These are phyloP conservation scores for Papilio machaon DNA, from an alignment of 1,140 invertebrate genomes.

Conservation along the genomic window DNA sequence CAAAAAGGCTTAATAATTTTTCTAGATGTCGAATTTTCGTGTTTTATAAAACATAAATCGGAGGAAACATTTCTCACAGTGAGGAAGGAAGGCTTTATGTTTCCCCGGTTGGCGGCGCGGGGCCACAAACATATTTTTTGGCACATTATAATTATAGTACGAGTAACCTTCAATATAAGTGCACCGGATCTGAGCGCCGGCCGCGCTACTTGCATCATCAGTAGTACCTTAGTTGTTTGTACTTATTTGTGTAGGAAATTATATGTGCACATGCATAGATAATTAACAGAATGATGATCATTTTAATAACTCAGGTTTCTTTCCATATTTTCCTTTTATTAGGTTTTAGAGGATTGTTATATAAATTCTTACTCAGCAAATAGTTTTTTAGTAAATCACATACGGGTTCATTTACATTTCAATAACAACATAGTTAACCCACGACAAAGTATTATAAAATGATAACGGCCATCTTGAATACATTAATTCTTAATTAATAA, in stretches of 20 bases:
- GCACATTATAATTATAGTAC: not conserved
- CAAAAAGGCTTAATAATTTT: no score
- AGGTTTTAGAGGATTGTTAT: no score
- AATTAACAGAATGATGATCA: no score
- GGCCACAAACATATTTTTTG: not conserved
- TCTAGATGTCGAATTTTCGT: no score
- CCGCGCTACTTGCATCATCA: not conserved
- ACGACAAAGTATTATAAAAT: not conserved
- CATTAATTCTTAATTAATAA: not conserved
- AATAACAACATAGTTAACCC: not conserved
- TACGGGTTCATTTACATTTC: no score
- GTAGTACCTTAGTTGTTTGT: not conserved
- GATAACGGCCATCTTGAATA: not conserved
- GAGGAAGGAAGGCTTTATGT: not conserved
- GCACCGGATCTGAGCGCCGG: slow-evolving; percentile 9
- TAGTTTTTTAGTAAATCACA: no score
- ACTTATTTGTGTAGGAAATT: not conserved
- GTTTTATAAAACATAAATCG: not conserved
- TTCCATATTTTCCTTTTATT: no score
- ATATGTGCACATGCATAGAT: not conserved
- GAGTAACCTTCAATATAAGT: slow-evolving; percentile 2
- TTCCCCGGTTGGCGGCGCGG: not conserved
- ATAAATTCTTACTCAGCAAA: no score
- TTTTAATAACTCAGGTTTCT: no score
- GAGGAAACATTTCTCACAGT: not conserved